Percentiles rank a stretch among this genome's conserved stretches.
These are phyloP conservation scores for Craniophora ligustri DNA, from an alignment of 2,888 invertebrate genomes.

Conservation along the genomic window DNA sequence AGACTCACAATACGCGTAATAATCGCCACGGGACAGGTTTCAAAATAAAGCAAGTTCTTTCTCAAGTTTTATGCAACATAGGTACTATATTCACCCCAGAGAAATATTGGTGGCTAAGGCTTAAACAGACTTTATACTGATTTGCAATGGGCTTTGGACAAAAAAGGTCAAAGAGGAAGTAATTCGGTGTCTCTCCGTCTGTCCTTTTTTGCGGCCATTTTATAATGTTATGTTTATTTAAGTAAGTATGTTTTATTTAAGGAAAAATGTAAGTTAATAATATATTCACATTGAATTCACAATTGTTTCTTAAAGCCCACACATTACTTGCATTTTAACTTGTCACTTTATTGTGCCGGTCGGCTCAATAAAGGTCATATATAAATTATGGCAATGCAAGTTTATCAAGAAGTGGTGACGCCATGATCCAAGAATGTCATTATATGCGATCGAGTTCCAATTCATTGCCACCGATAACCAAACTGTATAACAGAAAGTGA, in stretches of 20 bases:
- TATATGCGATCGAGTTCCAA: conserved; percentile 48
- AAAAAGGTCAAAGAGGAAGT: too few species aligned
- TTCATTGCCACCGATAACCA: conserved; percentile 52
- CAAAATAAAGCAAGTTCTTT: conserved; percentile 30
- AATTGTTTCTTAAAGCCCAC: conserved; percentile 35
- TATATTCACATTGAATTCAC: conserved; percentile 17
- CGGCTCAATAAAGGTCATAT: conserved; percentile 53
- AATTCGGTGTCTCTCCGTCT: too few species aligned
- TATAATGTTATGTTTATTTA: too few species aligned
- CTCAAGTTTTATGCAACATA: too few species aligned
- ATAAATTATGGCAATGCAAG: conserved; percentile 58
- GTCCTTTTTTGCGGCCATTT: too few species aligned
- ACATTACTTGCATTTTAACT: conserved; percentile 38
- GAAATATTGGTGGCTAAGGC: too few species aligned
- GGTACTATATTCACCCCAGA: conserved; percentile 1
- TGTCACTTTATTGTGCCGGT: conserved; percentile 38
- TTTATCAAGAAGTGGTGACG: conserved; percentile 57
- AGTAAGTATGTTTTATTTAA: conserved; percentile 10
- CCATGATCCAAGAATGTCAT: conserved; percentile 56
- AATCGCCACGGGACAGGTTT: conserved; percentile 21
- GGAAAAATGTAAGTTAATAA: conserved; percentile 2
- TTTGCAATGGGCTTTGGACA: too few species aligned
- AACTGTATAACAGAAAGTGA: conserved; percentile 39
- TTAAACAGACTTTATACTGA: neutral
- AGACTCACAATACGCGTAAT: conserved; percentile 21